phyloP scores from a whole-genome alignment of 2,797 vertebrate genomes.

The Halcyon smyrnensis region DNA sequence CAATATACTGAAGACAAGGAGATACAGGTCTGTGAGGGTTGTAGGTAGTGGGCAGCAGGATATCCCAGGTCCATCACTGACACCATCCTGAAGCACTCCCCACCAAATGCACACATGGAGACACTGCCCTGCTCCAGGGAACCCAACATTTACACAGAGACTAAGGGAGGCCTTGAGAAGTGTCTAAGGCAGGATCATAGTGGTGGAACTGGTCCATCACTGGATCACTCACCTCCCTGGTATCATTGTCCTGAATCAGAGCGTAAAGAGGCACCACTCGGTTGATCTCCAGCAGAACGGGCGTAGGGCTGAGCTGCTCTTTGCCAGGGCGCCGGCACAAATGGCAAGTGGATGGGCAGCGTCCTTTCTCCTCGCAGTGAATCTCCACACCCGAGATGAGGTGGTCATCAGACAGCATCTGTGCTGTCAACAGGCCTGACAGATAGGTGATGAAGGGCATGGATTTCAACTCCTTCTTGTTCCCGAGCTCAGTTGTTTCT shows the following conservation, averaged over 20 bases:
- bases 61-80: background rate
- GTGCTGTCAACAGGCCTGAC: slow-evolving; percentile 91
- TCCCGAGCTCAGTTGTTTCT: slow-evolving; percentile 93
- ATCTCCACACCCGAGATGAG: slow-evolving; percentile 94
- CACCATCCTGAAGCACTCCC: background rate
- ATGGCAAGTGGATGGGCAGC: slow-evolving; percentile 92
- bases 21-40: background rate
- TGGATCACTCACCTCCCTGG: slow-evolving; percentile 89
- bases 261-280: slow-evolving; percentile 91
- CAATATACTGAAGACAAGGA: background rate
- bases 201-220: slow-evolving; percentile 18
- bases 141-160: background rate
- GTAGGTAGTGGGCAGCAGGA: background rate
- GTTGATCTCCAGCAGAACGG: slow-evolving; percentile 93
- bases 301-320: slow-evolving; percentile 89
- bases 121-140: accelerated
- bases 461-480: slow-evolving; percentile 92
- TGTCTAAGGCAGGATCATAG: background rate
- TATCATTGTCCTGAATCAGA: slow-evolving; percentile 93
- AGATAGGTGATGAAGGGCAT: slow-evolving; percentile 97
- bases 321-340: slow-evolving; percentile 89
- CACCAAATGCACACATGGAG: accelerated
- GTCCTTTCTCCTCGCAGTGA: slow-evolving; percentile 93
- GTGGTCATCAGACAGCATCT: slow-evolving; percentile 92
- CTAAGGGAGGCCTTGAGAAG: background rate